Base-by-base conservation (phyloP, 2,113 vertebrate genomes). In the Erpornis zantholeuca region DNA sequence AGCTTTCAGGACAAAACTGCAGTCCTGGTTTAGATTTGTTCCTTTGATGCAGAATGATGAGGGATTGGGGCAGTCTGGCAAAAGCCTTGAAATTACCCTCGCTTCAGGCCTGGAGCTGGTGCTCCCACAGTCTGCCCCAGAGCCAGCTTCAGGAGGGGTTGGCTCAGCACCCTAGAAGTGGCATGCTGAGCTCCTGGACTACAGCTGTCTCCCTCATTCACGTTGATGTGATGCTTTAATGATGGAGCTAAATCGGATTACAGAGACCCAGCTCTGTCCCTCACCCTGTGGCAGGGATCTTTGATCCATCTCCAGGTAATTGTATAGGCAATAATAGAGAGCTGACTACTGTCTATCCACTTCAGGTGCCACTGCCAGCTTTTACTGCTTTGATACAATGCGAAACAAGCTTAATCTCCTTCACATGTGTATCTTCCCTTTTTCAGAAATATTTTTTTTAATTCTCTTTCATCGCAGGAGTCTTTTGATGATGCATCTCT, bases 401-500 rank as follows among this genome's bases (percentile, higher is more conserved):
- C 88, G 76, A 90, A 83, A 52, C 27, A 64, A 73, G 47, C 47
- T 70, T 53, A 8, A 54, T 61, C 25, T 79, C 15, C 27, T 70
- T 83, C 59, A 28, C 2, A 1, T 33, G 36, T 9, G 0, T 59
- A 8, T 54, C 49, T 77, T 88, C 35, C 7, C 42, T 65, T 68
- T 44, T 65, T 69, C 44, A 93, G 70, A 90, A 96, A 69, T 64
- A 52, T 25, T 90, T 69, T 56, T 64, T 97, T 53, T 96, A 93
- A 76, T 92, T 90, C 72, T 86, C 95, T 94, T 85, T 42, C 27
- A 45, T 96, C 17, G 71, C 90, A 98, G 91, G 99, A 98, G 91
- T 96, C 97, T 35, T 98, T 98, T 93, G 98, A 98, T 47, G 98
- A 98, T 95, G 98, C 97, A 8, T 98, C 98, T 27, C 98, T 98